Conservation (phyloP, 2,113 vertebrate species). For the Oryzias curvinotus region DNA sequence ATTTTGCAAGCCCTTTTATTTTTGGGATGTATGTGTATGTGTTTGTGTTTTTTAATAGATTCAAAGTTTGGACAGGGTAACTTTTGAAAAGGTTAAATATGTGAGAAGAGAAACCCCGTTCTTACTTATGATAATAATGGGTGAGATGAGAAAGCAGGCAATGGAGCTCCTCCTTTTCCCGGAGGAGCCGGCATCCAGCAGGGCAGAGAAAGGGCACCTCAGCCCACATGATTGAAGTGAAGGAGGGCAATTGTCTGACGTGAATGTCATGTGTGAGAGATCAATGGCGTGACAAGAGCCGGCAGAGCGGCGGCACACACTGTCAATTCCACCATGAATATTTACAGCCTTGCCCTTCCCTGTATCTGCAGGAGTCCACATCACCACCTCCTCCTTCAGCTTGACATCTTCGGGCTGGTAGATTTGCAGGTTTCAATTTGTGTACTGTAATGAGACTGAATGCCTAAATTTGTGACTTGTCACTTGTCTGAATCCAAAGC, state of each 20-base stretch:
- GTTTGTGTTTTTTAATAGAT: too few species aligned
- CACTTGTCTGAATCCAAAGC: too few species aligned
- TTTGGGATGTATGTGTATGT: too few species aligned
- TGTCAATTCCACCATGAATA: slow-evolving; percentile 62
- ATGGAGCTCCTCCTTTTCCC: slow-evolving; percentile 9
- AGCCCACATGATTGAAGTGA: slow-evolving; percentile 51
- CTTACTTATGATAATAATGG: background rate
- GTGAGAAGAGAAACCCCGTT: background rate
- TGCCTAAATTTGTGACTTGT: too few species aligned
- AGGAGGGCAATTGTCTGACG: slow-evolving; percentile 31
- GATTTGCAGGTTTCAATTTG: slow-evolving; percentile 21
- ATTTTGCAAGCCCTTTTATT: too few species aligned
- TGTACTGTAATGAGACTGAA: background rate
- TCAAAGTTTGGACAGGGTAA: too few species aligned
- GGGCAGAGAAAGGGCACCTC: slow-evolving; percentile 34
- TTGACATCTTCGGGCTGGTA: slow-evolving; percentile 28
- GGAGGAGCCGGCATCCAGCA: slow-evolving; percentile 30
- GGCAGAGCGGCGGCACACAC: slow-evolving; percentile 13
- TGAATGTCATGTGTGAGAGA: slow-evolving; percentile 62
- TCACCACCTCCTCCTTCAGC: slow-evolving; percentile 6
- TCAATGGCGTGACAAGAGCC: slow-evolving; percentile 64
- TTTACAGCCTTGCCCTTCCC: slow-evolving; percentile 48
- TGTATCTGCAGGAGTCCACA: slow-evolving; percentile 17
- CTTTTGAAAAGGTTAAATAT: too few species aligned
- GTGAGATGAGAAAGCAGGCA: background rate